phyloP scores from a whole-genome alignment of 2,888 invertebrate genomes.

The Protodeltote pygarga region DNA sequence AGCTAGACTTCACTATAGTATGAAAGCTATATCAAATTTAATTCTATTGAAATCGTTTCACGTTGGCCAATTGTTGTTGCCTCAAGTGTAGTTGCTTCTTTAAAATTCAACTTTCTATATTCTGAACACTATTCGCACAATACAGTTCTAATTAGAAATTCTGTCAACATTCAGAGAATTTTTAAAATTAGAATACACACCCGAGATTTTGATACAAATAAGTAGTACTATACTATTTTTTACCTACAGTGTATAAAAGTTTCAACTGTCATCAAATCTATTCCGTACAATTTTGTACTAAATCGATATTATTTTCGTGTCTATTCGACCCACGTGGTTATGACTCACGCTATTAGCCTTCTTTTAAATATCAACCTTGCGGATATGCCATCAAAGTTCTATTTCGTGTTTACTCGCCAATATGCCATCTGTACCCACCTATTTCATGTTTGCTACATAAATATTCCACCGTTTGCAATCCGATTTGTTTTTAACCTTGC shows the following conservation, averaged over 20 bases:
- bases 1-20: slow-evolving; percentile 59
- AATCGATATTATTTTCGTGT: slow-evolving; percentile 74
- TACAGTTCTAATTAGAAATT: slow-evolving; percentile 4
- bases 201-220: slow-evolving; percentile 46
- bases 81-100: slow-evolving; percentile 34
- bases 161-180: slow-evolving; percentile 5
- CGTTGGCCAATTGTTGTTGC: slow-evolving; percentile 45
- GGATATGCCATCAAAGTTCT: slow-evolving; percentile 48
- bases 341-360: slow-evolving; percentile 64
- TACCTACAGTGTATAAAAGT: slow-evolving; percentile 42
- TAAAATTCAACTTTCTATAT: slow-evolving; percentile 2
- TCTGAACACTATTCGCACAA: neutral
- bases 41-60: slow-evolving; percentile 41
- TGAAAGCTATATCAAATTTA: slow-evolving; percentile 63
- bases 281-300: slow-evolving; percentile 62
- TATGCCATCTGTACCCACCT: slow-evolving; percentile 57
- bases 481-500: slow-evolving; percentile 66
- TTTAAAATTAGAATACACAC: slow-evolving; percentile 33
- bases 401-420: slow-evolving; percentile 46
- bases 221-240: slow-evolving; percentile 33
- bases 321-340: slow-evolving; percentile 57
- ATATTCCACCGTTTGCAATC: slow-evolving; percentile 61
- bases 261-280: slow-evolving; percentile 45
- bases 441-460: slow-evolving; percentile 62
- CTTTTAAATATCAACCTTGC: slow-evolving; percentile 61